Conservation (phyloP, 2,113 vertebrate genomes). For the Vulpes lagopus region DNA sequence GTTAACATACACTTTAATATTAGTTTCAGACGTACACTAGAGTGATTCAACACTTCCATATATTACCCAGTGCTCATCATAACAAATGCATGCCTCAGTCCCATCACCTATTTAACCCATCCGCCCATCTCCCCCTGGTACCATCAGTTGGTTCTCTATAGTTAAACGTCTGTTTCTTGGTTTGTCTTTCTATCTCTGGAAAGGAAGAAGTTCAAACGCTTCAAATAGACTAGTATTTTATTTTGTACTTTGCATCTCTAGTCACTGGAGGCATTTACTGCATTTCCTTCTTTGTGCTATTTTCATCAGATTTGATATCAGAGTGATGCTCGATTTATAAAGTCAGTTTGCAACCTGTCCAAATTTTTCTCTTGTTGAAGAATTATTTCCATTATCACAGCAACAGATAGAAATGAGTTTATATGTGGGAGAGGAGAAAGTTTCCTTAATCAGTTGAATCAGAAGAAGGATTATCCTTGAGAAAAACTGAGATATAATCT, state of each 20-base stretch:
- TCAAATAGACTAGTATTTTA: not conserved
- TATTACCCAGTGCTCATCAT: not conserved
- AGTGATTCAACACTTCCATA: not conserved
- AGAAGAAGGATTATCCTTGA: not conserved
- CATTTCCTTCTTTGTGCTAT: not conserved
- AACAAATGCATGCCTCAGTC: not conserved
- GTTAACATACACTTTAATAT: not conserved
- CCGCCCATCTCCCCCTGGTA: not conserved
- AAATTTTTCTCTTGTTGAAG: not conserved
- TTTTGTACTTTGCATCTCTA: not conserved
- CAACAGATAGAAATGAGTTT: not conserved
- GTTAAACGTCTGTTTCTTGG: not conserved
- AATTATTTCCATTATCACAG: not conserved
- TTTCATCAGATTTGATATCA: constrained; percentile 20
- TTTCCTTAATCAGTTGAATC: not conserved
- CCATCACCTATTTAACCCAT: not conserved
- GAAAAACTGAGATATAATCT: constrained; percentile 13
- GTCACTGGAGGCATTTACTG: not conserved
- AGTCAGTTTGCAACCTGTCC: not conserved
- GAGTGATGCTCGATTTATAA: not conserved
- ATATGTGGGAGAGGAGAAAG: not conserved
- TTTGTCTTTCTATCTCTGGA: not conserved
- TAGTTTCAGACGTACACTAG: not conserved
- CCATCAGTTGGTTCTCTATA: not conserved
- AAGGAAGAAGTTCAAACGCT: not conserved